phyloP scores from a whole-genome alignment of 30 jellyfish, hydroid and myxozoan genomes.

The Aurelia sp. region DNA sequence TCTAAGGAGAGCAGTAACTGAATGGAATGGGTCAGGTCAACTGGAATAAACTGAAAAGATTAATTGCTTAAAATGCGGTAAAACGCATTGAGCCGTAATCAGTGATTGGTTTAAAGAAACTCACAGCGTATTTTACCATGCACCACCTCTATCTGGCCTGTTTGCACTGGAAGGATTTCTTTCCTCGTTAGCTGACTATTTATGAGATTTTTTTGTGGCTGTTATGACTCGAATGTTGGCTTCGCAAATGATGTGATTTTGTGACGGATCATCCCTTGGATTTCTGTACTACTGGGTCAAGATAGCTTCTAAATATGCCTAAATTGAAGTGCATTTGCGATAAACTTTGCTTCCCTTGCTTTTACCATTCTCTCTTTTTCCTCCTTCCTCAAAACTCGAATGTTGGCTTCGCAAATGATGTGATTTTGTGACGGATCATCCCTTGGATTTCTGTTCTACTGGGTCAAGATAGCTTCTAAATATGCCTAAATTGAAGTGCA shows the following conservation, averaged over 20 bases:
- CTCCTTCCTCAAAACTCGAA: neutral
- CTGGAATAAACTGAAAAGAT: neutral
- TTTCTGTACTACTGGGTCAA: conserved; percentile 25
- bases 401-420: conserved; percentile 32
- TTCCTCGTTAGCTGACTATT: conserved; percentile 40
- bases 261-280: conserved; percentile 12
- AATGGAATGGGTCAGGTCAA: neutral
- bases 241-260: conserved; percentile 39
- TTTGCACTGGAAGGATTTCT: conserved; percentile 35
- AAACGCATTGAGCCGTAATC: conserved; percentile 30
- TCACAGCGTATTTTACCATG: conserved; percentile 26
- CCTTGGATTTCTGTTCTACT: neutral
- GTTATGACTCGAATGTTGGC: conserved; percentile 19
- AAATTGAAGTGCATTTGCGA: too few relatives aligned
- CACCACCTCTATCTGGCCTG: conserved; percentile 41
- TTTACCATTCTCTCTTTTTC: too few relatives aligned
- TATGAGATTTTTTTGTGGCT: conserved; percentile 56
- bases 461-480: conserved; percentile 10
- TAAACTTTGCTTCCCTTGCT: too few relatives aligned
- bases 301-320: too few relatives aligned
- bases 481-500: too few relatives aligned
- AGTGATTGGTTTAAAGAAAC: conserved; percentile 15
- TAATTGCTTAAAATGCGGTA: conserved; percentile 21
- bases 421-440: conserved; percentile 18
- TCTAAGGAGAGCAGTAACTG: too few relatives aligned